phyloP scores from a whole-genome alignment of 1,140 invertebrate genomes.

The Apis cerana region DNA sequence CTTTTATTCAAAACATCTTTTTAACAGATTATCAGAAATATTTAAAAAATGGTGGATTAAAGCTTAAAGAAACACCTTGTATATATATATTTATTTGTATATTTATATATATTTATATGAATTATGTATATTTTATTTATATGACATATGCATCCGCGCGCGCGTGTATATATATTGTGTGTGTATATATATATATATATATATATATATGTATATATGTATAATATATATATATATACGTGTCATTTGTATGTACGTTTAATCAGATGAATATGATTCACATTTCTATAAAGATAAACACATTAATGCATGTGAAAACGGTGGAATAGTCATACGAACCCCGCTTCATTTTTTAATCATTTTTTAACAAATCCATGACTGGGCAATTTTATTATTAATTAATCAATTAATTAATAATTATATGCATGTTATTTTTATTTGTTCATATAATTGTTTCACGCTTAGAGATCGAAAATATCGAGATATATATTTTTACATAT shows the following conservation, averaged over 20 bases:
- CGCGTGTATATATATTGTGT: slow-evolving; percentile 48
- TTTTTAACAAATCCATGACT: slow-evolving; percentile 66
- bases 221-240: slow-evolving; percentile 46
- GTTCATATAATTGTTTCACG: not conserved
- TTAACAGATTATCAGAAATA: too few relatives aligned
- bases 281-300: slow-evolving; percentile 56
- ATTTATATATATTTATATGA: slow-evolving; percentile 47
- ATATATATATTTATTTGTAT: slow-evolving; percentile 50
- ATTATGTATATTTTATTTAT: slow-evolving; percentile 42
- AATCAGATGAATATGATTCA: slow-evolving; percentile 50
- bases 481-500: not conserved
- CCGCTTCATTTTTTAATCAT: slow-evolving; percentile 7
- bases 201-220: slow-evolving; percentile 23
- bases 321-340: slow-evolving; percentile 26
- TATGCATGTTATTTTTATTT: slow-evolving; percentile 5
- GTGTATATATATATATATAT: slow-evolving; percentile 35
- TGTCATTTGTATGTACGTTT: slow-evolving; percentile 37
- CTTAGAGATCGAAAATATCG: slow-evolving; percentile 3
- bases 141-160: slow-evolving; percentile 44
- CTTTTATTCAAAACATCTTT: too few relatives aligned
- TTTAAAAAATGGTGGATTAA: too few relatives aligned
- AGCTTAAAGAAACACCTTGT: slow-evolving; percentile 22
- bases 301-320: slow-evolving; percentile 36
- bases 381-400: slow-evolving; percentile 37
- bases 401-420: slow-evolving; percentile 30